Conservation (phyloP, 2,797 vertebrate species). For the Urocyon cinereoargenteus region DNA sequence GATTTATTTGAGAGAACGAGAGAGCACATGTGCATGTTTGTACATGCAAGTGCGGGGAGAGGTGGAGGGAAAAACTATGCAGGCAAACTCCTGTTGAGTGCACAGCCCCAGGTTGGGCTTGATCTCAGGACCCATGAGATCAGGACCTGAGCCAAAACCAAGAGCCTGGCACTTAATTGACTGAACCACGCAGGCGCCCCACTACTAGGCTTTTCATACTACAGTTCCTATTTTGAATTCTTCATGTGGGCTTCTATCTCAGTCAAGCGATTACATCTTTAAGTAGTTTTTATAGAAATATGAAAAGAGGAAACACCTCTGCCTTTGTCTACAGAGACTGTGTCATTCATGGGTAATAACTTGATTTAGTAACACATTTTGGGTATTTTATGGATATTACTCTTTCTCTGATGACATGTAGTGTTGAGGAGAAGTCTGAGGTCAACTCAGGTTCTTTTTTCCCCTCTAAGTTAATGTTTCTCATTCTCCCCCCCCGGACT, state of each 20-base stretch:
- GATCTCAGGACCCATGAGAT: not conserved
- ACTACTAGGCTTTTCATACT: not conserved
- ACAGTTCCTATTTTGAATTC: not conserved
- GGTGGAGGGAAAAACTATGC: not conserved
- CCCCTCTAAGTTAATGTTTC: not conserved
- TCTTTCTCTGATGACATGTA: not conserved
- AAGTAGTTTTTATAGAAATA: constrained; percentile 2
- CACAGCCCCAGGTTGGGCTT: not conserved
- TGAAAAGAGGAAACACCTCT: not conserved
- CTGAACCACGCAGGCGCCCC: not conserved
- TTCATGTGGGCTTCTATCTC: not conserved
- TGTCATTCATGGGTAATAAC: not conserved
- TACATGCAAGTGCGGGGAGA: not conserved
- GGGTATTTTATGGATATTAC: not conserved
- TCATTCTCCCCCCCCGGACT: not conserved
- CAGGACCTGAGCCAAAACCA: not conserved
- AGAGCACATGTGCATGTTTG: not conserved
- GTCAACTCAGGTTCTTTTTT: not conserved
- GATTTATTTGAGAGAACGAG: not conserved
- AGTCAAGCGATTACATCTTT: not conserved
- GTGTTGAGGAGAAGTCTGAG: not conserved
- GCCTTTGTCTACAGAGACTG: not conserved
- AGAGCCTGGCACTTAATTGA: not conserved
- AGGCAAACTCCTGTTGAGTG: not conserved
- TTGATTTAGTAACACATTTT: not conserved